A percentile compares a stretch with the other conserved stretches of the same genome.
phyloP scores from a whole-genome alignment of 2,113 vertebrate genomes.

The Microcebus jonahi region DNA sequence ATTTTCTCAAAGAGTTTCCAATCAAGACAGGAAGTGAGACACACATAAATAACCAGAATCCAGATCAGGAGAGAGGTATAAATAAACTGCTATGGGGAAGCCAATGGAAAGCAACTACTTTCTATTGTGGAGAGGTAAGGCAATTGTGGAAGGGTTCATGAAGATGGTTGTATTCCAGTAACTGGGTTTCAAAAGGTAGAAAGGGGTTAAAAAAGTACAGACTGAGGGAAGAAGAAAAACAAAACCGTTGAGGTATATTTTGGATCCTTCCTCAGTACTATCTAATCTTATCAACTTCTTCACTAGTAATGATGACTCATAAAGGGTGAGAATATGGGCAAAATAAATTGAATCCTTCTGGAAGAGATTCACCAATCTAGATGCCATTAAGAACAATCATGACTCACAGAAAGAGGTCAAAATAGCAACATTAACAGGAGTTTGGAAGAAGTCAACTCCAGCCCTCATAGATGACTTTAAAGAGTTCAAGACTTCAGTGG shows the following conservation, averaged over 20 bases:
- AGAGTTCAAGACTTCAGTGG: not conserved
- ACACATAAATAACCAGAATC: not conserved
- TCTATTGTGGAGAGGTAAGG: not conserved
- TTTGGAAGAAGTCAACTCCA: not conserved
- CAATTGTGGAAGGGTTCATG: no score
- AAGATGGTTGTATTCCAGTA: not conserved
- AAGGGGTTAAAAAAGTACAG: not conserved
- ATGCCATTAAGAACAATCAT: not conserved
- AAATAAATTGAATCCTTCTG: not conserved
- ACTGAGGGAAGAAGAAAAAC: not conserved
- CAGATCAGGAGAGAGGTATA: not conserved
- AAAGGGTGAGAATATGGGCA: not conserved
- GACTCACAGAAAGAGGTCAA: not conserved
- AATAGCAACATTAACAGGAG: not conserved
- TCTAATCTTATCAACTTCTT: not conserved
- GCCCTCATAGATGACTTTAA: not conserved
- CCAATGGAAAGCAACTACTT: not conserved
- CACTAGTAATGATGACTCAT: not conserved
- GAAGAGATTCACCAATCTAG: not conserved
- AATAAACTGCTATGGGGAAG: not conserved
- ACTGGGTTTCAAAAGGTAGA: not conserved
- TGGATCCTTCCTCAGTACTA: not conserved
- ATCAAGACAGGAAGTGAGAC: not conserved
- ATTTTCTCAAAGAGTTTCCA: constrained; percentile 15
- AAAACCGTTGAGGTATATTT: not conserved